These are phyloP conservation scores for Thamnophis elegans DNA, from an alignment of 2,797 vertebrate genomes.

Conservation along the genomic window DNA sequence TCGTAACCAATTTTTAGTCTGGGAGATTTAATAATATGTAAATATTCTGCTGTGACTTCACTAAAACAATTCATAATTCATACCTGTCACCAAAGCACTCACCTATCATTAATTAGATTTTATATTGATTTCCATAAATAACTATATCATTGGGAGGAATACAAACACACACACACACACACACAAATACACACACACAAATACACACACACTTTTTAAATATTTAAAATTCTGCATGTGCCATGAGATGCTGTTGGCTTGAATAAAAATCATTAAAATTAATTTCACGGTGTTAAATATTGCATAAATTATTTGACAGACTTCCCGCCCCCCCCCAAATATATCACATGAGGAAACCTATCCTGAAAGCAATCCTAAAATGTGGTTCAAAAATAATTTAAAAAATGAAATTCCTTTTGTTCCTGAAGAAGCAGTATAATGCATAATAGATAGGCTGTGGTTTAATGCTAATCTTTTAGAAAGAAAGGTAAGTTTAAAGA, in stretches of 20 bases:
- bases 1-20: not conserved
- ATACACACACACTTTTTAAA: slow-evolving; percentile 6
- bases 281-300: slow-evolving; percentile 23
- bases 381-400: not conserved
- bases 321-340: not conserved
- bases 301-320: slow-evolving; percentile 13
- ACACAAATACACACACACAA: not conserved
- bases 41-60: not conserved
- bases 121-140: slow-evolving; percentile 16
- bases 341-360: not conserved
- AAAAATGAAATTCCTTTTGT: not conserved
- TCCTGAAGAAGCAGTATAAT: slow-evolving; percentile 7
- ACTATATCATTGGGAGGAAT: not conserved
- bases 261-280: slow-evolving; percentile 36
- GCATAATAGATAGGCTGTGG: not conserved
- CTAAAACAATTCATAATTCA: slow-evolving; percentile 24
- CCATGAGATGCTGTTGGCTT: slow-evolving; percentile 3
- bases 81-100: not conserved
- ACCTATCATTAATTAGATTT: slow-evolving; percentile 11
- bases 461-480: slow-evolving; percentile 17
- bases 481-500: slow-evolving; percentile 12
- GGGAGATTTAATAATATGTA: not conserved
- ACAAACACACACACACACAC: not conserved
- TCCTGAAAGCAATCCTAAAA: slow-evolving; percentile 17
- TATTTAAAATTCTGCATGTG: slow-evolving; percentile 12